A percentile compares a stretch with the other conserved stretches of the same genome.
Conservation (phyloP, 2,888 invertebrate species). For the Caenorhabditis sp. region DNA sequence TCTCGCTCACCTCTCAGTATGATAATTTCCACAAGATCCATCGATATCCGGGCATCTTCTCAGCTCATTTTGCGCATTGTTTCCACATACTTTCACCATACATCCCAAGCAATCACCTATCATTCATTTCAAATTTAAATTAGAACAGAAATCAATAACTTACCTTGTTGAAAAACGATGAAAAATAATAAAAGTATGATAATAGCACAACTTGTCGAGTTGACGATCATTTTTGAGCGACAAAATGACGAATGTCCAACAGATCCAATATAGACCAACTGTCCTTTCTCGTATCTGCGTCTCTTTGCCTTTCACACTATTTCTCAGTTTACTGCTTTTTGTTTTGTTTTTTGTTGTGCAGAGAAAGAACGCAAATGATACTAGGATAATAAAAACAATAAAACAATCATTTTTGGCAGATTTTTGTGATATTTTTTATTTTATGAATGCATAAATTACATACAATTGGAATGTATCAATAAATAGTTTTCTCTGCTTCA, state of each 20-base stretch:
- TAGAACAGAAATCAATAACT: neutral
- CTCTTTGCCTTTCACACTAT: neutral
- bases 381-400: neutral
- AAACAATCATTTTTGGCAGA: neutral
- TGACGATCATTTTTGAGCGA: neutral
- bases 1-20: slow-evolving; percentile 49
- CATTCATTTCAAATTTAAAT: neutral
- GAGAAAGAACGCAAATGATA: neutral
- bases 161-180: neutral
- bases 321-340: neutral
- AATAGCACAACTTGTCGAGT: neutral
- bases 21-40: slow-evolving; percentile 61
- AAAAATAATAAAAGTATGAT: neutral
- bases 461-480: too few species aligned
- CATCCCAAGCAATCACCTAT: slow-evolving; percentile 50
- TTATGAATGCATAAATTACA: too few species aligned
- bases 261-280: neutral
- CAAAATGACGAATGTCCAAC: neutral
- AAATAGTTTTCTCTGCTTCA: too few species aligned
- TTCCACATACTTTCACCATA: slow-evolving; percentile 60
- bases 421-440: neutral
- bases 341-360: neutral
- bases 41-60: slow-evolving; percentile 60
- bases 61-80: slow-evolving; percentile 55
- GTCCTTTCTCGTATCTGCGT: neutral